phyloP scores from a whole-genome alignment of 2,113 vertebrate genomes.

The Heliornis fulica region DNA sequence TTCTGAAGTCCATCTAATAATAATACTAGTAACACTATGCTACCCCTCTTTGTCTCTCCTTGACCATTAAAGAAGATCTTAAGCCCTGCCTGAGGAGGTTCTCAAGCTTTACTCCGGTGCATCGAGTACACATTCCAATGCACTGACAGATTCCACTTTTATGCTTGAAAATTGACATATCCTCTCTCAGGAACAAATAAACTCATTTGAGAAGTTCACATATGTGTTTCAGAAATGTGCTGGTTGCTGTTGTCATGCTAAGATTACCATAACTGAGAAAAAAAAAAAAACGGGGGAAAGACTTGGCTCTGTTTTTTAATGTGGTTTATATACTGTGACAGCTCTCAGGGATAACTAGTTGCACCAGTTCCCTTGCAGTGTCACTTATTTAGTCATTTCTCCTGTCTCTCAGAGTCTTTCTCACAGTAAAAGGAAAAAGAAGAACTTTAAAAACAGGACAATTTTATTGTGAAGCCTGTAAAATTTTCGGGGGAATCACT shows the following conservation, averaged over 20 bases:
- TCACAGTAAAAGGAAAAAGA: neutral
- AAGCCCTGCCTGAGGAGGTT: neutral
- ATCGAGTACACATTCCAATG: neutral
- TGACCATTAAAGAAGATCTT: neutral
- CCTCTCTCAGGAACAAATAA: neutral
- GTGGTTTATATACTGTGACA: neutral
- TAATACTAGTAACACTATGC: neutral
- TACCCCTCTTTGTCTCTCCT: neutral
- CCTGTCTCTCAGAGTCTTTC: neutral
- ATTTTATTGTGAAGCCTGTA: neutral
- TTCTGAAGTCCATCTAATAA: neutral
- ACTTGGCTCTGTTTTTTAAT: neutral
- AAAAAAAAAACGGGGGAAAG: neutral
- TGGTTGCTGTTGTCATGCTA: neutral
- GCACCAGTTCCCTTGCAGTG: neutral
- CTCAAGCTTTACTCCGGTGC: neutral
- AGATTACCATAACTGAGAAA: neutral
- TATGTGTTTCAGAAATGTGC: neutral
- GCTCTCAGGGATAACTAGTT: neutral
- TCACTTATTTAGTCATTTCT: neutral
- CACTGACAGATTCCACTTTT: neutral
- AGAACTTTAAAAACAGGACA: conserved; percentile 7
- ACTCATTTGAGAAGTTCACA: neutral
- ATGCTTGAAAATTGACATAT: neutral
- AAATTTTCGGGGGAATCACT: neutral